Conservation (phyloP, 2,888 invertebrate genomes). For the Tineola bisselliella region DNA sequence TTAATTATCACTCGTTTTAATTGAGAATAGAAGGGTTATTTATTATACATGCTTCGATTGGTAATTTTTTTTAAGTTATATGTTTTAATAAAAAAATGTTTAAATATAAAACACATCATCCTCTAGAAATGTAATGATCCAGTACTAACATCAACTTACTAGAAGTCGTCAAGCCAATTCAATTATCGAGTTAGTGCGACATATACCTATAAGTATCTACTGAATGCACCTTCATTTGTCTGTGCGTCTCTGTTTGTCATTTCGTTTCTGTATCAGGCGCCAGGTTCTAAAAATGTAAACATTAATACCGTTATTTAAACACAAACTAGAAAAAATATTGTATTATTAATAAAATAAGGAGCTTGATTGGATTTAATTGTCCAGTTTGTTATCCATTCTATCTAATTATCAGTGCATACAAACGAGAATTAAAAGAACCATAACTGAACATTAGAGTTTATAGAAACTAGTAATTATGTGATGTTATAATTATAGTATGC, state of each 20-base stretch:
- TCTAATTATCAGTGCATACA: background rate
- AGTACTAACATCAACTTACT: background rate
- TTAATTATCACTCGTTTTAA: background rate
- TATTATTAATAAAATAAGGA: background rate
- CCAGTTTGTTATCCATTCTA: background rate
- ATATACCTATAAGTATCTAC: background rate
- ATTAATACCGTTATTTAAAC: background rate
- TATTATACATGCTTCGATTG: background rate
- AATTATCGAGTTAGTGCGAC: constrained; percentile 3
- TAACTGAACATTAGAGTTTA: background rate
- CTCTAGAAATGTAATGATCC: background rate
- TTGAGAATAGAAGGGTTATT: background rate
- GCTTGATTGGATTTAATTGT: background rate
- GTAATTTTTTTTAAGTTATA: too few species aligned
- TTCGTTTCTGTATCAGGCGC: background rate
- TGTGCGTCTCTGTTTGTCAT: background rate
- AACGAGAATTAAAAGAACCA: background rate
- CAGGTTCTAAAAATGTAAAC: background rate
- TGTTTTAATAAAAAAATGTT: too few species aligned
- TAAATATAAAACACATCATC: too few species aligned
- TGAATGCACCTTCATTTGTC: background rate
- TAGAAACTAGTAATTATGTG: background rate
- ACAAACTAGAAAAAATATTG: background rate
- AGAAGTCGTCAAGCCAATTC: background rate
- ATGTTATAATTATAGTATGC: background rate